Base-by-base conservation (phyloP, 2,113 vertebrate genomes). In the Hassar affinis region DNA sequence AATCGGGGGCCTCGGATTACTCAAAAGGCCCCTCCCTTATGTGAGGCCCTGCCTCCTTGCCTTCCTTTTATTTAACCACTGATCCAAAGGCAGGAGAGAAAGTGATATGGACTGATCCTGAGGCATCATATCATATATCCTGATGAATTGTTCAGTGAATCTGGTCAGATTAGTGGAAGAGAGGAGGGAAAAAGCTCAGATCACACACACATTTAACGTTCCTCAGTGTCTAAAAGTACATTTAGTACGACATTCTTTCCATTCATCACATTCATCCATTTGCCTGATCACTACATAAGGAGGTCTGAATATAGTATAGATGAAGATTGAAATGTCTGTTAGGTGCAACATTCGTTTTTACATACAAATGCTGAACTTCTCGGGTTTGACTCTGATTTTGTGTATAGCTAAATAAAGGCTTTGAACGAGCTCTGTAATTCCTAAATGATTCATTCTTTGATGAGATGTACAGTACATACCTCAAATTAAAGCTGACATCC, bases 1-100 rank as follows among this genome's bases (percentile, higher is more conserved):
- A 89, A 27, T 15, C 89, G 0, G 7, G 47, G 62, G 66, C 88
- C 66, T 86, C 83, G 66, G 91, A 71, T 3, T 88, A 90, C 51
- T 89, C 93, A 20, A 95, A 95, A 90, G 92, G 62, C 83, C 91
- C 92, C 20, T 90, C 90, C 47, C 92, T 90, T 84, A 89, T 90
- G 87, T 94, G 89, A 88, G 79, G 51, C 74, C 1, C 7, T 17
- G 8, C 76, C 33, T 2, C 51, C 72, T 25, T 18, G 51, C 2
- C 47, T 27, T 30, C 61, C 68, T 64, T 59, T 11, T 64, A 59
- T 11, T 68, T 62, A 76, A 45, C 30, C 30, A 25, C 66, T 83
- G 84, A 59, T 75, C 25, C 27, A 86, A 54, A 42, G 45, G 9
- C 27, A 66, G 11, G 27, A 51, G 59, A 51, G 27, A 42, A 74